Base-by-base conservation (phyloP, 2,888 invertebrate genomes). In the Noctua janthina region DNA sequence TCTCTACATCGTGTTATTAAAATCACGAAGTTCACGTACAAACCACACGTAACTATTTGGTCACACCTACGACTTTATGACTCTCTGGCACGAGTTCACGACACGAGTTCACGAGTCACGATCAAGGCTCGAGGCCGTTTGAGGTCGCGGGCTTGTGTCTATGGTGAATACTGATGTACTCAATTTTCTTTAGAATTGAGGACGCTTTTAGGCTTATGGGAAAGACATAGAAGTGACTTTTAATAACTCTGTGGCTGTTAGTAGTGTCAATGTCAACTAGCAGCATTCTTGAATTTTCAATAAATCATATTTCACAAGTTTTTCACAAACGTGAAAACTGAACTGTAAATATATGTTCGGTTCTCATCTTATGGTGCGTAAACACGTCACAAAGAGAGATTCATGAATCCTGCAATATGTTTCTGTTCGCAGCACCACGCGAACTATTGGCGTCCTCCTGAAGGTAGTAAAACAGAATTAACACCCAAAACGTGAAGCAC, bases 51-150 rank as follows among this genome's bases (percentile, higher is more conserved):
- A 76, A 70, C 80, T 62, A 79, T 80, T 77, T 71, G 20, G 85
- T 85, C 76, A 75, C 83, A 83, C 67, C 74, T 79, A 76, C 73
- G 79, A 64, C 74, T 68, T 74, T 67, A n/a, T 43, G 70, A 49
- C 56, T 56, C 62, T 10, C 3, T 39, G 59, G 64, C 82, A 82
- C 74, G 81, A 74, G 64, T 39, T 54, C 62, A 62, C 64, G 29
- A 51, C 43, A 46, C 75, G 75, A 80, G 83, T 66, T 78, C 66
- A 78, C 39, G 46, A 85, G 87, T 83, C 87, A 87, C 79, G 85
- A 83, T 68, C 59, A 83, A 68, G 54, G 46, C 70, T 67, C 59
- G 87, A 86, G 87, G 85, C 76, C 87, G 79, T 67, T 86, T 67
- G 76, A 84, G 84, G 84, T 77, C 86, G 67, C 68, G 46, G 2